phyloP scores from a whole-genome alignment of 2,797 vertebrate genomes.

The Sebastes oblongus region DNA sequence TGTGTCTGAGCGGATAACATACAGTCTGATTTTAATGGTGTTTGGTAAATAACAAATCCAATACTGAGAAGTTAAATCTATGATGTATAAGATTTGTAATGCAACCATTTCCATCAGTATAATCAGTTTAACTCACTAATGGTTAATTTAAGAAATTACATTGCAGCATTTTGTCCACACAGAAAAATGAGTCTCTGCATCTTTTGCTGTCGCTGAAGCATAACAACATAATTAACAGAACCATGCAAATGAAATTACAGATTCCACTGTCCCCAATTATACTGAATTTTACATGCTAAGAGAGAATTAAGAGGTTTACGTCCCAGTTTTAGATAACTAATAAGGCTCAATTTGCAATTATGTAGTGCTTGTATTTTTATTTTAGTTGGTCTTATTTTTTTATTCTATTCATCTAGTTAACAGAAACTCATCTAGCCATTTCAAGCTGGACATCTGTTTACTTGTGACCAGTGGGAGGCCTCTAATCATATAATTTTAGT shows the following conservation, averaged over 20 bases:
- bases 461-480: background rate
- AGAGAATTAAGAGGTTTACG: slow-evolving; percentile 8
- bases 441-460: background rate
- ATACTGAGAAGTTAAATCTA: background rate
- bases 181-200: background rate
- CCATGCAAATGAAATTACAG: background rate
- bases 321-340: background rate
- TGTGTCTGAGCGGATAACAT: background rate
- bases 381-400: background rate
- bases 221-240: background rate
- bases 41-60: background rate
- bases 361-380: background rate
- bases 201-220: background rate
- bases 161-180: background rate
- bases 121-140: background rate
- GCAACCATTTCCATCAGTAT: background rate
- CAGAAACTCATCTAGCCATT: background rate
- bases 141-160: background rate
- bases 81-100: background rate
- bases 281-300: background rate
- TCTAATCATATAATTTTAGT: background rate
- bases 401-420: background rate
- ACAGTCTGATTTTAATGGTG: background rate
- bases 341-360: background rate
- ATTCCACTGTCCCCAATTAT: background rate